Base-by-base conservation (phyloP, 2,113 vertebrate genomes). In the Oreochromis aureus region DNA sequence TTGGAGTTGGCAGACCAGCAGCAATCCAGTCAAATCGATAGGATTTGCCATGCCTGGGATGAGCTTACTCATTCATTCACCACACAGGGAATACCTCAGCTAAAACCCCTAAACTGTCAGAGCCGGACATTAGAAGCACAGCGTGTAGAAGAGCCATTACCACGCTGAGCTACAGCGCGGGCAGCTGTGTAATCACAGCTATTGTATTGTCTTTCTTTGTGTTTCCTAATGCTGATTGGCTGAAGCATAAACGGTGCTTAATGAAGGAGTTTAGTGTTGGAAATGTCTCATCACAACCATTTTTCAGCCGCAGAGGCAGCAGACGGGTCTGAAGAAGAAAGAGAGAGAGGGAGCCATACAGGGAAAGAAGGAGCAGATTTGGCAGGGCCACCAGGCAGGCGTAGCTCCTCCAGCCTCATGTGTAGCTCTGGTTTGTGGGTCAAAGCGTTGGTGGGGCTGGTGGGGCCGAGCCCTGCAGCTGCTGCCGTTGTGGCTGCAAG, bases 351-450 rank as follows among this genome's bases (percentile, higher is more conserved):
- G n/a, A 55, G 53, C n/a, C 24, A 10, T 51, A 73, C 2, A 4
- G 85, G 11, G 73, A 61, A 22, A 32, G 86, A 44, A 87, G 86
- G 58, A 87, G 55, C 44, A 10, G 83, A 78, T 83, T 87, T 89
- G 88, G 84, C 89, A 61, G 76, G 86, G 82, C 76, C 86, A 51
- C 73, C 78, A 80, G 59, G 83, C 91, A 86, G 87, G 92, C 89
- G 88, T 85, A 90, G 89, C 87, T 93, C 27, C 13, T 91, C 81
- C 89, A 58, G 87, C 58, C 56, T 88, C 80, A 24, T 86, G 86
- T 88, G 88, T 90, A 90, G 88, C 89, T 91, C 87, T 93, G 90
- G 94, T 93, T 93, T 95, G 94, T 79, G 94, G 93, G 88, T 81
- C 83, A 44, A 46, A 80, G 89, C 10, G 63, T 87, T 88, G 90